phyloP scores from a whole-genome alignment of 2,888 invertebrate genomes.

The Parnassius orleans region DNA sequence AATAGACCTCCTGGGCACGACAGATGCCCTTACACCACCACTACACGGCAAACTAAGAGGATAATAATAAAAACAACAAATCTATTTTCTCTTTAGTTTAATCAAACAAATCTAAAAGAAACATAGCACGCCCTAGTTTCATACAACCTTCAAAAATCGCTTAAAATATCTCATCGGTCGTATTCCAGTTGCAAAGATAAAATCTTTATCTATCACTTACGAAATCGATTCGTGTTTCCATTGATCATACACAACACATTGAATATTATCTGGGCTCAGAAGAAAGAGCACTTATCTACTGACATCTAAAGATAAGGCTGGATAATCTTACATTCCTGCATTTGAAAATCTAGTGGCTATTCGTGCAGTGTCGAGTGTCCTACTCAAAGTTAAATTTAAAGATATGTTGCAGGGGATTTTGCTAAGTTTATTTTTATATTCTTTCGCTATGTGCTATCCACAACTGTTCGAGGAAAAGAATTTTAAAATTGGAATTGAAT shows the following conservation, averaged over 20 bases:
- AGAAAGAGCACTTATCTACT: conserved; percentile 12
- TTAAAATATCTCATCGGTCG: conserved; percentile 20
- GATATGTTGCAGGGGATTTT: conserved; percentile 22
- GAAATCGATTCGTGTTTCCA: conserved; percentile 10
- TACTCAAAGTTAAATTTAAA: conserved; percentile 31
- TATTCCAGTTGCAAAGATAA: conserved; percentile 38
- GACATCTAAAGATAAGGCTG: conserved; percentile 10
- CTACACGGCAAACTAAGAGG: no score
- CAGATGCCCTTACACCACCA: no score
- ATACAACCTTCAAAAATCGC: conserved; percentile 22
- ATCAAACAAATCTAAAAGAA: conserved; percentile 15
- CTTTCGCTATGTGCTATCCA: conserved; percentile 41
- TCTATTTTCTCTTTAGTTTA: conserved; percentile 8
- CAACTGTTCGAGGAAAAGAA: conserved; percentile 49
- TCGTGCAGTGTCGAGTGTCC: conserved; percentile 7
- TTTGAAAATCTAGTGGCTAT: conserved; percentile 4
- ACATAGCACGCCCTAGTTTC: conserved; percentile 15
- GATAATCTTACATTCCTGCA: not conserved
- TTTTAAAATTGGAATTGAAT: conserved; percentile 69
- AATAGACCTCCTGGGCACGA: no score
- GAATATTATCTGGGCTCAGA: conserved; percentile 12
- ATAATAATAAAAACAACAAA: conserved; percentile 8
- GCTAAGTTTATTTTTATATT: conserved; percentile 38
- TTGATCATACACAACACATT: conserved; percentile 1
- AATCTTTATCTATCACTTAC: conserved; percentile 17